phyloP scores from a whole-genome alignment of 1,140 invertebrate genomes.

The Episyrphus balteatus region DNA sequence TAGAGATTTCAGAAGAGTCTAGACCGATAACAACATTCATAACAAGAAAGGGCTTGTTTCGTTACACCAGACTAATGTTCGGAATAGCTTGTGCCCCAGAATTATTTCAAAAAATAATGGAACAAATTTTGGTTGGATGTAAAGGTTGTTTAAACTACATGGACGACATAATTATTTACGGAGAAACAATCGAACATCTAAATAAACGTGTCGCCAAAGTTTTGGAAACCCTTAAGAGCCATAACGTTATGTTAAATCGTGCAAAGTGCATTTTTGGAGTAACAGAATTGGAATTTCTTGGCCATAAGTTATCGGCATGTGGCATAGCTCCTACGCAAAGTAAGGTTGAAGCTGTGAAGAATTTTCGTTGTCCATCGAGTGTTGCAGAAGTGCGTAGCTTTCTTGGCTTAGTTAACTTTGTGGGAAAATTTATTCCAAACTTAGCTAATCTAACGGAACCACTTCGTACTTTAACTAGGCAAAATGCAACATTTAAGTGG shows the following conservation, averaged over 20 bases:
- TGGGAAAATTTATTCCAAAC: slow-evolving; percentile 21
- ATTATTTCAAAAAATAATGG: slow-evolving; percentile 33
- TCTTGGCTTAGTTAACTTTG: slow-evolving; percentile 21
- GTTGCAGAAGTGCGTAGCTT: slow-evolving; percentile 21
- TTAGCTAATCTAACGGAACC: slow-evolving; percentile 21
- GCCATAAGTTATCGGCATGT: slow-evolving; percentile 13
- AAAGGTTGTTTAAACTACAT: slow-evolving; percentile 18
- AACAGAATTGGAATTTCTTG: slow-evolving; percentile 19
- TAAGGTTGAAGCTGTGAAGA: too few relatives aligned
- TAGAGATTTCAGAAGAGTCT: slow-evolving; percentile 11
- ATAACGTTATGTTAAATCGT: slow-evolving; percentile 14
- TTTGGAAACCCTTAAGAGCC: slow-evolving; percentile 9
- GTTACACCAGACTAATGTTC: slow-evolving; percentile 29
- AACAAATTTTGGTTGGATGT: slow-evolving; percentile 19
- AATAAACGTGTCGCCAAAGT: slow-evolving; percentile 15
- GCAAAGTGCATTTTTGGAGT: slow-evolving; percentile 17
- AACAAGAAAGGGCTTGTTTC: slow-evolving; percentile 23
- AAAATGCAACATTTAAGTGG: background rate
- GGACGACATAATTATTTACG: slow-evolving; percentile 30
- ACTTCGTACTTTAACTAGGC: slow-evolving; percentile 11
- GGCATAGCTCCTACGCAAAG: slow-evolving; percentile 14
- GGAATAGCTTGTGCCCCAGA: slow-evolving; percentile 28
- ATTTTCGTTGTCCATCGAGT: slow-evolving; percentile 8
- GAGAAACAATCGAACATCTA: slow-evolving; percentile 13
- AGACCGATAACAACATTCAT: slow-evolving; percentile 31